phyloP scores from a whole-genome alignment of 2,113 vertebrate genomes.

The Grallaria varia region DNA sequence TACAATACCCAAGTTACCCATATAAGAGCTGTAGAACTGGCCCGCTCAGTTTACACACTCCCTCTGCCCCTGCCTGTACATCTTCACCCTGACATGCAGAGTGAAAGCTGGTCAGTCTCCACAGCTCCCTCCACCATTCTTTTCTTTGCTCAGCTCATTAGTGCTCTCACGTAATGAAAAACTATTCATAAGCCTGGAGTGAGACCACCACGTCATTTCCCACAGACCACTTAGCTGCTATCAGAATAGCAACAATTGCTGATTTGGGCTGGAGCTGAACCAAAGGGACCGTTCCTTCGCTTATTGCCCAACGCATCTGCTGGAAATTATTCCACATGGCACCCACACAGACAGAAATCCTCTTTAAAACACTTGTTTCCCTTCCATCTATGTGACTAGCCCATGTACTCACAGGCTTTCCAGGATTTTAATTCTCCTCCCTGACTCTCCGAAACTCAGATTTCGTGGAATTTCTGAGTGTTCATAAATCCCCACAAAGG shows the following conservation, averaged over 20 bases:
- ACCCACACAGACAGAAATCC: neutral
- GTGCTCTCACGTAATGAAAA: neutral
- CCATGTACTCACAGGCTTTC: neutral
- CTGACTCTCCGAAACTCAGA: neutral
- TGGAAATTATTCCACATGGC: neutral
- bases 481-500: neutral
- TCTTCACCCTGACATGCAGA: neutral
- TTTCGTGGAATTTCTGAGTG: neutral
- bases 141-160: neutral
- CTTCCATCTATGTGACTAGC: neutral
- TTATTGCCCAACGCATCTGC: neutral
- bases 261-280: neutral
- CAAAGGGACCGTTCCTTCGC: slow-evolving; percentile 10
- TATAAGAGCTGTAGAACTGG: neutral
- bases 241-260: neutral
- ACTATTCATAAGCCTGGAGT: neutral
- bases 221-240: neutral
- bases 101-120: neutral
- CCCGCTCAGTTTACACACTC: neutral
- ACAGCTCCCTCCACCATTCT: neutral
- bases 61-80: neutral
- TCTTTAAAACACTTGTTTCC: neutral
- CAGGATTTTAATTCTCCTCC: neutral
- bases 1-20: neutral
- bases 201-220: neutral